These are phyloP conservation scores for Bucco capensis DNA, from an alignment of 2,113 vertebrate species.

Conservation along the genomic window DNA sequence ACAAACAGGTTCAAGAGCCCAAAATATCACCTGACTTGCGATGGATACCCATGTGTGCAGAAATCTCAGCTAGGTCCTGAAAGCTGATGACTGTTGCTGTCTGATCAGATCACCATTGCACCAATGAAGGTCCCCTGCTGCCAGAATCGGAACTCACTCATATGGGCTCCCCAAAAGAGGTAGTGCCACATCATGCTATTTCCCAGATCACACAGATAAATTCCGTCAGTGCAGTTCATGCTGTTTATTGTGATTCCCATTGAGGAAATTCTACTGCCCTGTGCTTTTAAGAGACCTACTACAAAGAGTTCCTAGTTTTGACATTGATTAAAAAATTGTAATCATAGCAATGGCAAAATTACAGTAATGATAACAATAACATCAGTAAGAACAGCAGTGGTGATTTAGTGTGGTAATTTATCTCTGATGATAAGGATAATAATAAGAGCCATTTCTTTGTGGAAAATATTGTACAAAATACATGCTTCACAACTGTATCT, in stretches of 20 bases:
- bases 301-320: neutral
- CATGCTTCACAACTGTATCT: neutral
- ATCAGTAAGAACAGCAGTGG: neutral
- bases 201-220: neutral
- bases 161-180: neutral
- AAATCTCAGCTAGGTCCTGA: neutral
- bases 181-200: neutral
- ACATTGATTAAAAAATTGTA: slow-evolving; percentile 7
- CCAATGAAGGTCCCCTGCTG: neutral
- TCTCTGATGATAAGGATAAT: slow-evolving; percentile 17
- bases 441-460: neutral
- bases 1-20: neutral
- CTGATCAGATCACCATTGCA: neutral
- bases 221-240: neutral
- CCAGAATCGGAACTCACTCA: neutral
- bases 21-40: neutral
- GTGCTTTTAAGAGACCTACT: neutral
- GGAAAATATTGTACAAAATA: neutral
- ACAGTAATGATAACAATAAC: slow-evolving; percentile 27
- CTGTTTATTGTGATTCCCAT: neutral
- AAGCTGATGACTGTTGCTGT: neutral
- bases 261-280: neutral
- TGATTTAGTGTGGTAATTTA: slow-evolving; percentile 30
- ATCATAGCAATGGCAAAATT: slow-evolving; percentile 5
- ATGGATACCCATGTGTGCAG: neutral